Base-by-base conservation (phyloP, 2,888 invertebrate genomes). In the Argynnis bischoffii region DNA sequence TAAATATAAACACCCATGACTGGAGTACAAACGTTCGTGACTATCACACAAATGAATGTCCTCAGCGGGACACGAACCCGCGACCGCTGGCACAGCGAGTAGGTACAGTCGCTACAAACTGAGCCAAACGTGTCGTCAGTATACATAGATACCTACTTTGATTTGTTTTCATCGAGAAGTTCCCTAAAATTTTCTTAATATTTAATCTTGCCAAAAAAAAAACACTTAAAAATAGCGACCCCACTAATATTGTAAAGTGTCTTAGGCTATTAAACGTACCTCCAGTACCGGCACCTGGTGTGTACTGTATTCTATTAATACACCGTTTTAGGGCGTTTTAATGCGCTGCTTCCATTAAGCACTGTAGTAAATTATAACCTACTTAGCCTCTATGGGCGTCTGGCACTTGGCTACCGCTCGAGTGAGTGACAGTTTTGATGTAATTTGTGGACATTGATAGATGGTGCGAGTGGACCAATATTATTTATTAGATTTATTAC, bases 331-430 rank as follows among this genome's bases (percentile, higher is more conserved):
- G 85, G 83, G 81, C 80, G 80, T 81, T 84, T 89, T 92, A 91
- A 91, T 90, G 90, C 80, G 81, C 82, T 79, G 79, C 87, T 88
- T 91, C 92, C 92, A 92, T 92, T 92, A 92, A 87, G 77, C 77
- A 78, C 78, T 75, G 83, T 81, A 80, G 87, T 92, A 91, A 92
- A 92, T 92, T 90, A 88, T 84, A 86, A 81, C 82, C 86, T 86
- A 82, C 85, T 86, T 83, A 79, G 78, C 79, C 78, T 75, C 72
- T 84, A 81, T 85, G 81, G 75, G 65, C 77, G 78, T 85, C 86
- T 87, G 83, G 84, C 88, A 84, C 81, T 81, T 78, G 72, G 71
- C 77, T 69, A 72, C 79, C 75, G 78, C 77, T 79, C 48, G 50
- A 50, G 21, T 70, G 74, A 75, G 76, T 77, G 79, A 77, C 76